A percentile compares a stretch with the other conserved stretches of the same genome.
Evolutionary conservation across 2,888 invertebrate species (phyloP).

Genomic region (Luperina testacea): DNA sequence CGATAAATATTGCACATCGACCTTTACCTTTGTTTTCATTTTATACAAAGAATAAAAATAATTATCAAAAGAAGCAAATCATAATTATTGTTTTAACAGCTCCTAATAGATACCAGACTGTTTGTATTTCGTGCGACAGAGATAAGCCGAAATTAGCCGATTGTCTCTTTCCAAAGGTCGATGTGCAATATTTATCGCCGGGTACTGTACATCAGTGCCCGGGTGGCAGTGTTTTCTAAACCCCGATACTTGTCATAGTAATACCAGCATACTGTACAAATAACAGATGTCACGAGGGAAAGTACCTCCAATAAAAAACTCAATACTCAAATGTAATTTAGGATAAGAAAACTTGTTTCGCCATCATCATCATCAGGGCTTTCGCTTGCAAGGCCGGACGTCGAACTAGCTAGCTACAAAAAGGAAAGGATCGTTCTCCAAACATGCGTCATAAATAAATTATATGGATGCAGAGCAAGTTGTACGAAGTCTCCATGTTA

Average conservation of each 20-base stretch:
- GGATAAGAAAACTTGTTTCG: slow-evolving; percentile 1
- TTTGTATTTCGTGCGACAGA: too few species aligned
- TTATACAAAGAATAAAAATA: too few species aligned
- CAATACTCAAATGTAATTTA: not conserved
- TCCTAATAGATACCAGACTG: too few species aligned
- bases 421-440: not conserved
- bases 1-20: too few species aligned
- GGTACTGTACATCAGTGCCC: too few species aligned
- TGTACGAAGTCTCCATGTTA: not conserved
- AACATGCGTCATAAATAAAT: not conserved
- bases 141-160: too few species aligned
- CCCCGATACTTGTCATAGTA: too few species aligned
- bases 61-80: too few species aligned
- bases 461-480: not conserved
- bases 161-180: too few species aligned
- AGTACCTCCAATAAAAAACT: not conserved
- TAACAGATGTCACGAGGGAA: not conserved
- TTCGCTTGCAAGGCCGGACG: not conserved
- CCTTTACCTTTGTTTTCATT: too few species aligned
- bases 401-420: not conserved
- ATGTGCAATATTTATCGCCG: too few species aligned
- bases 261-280: not conserved
- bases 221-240: not conserved
- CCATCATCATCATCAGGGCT: not conserved
- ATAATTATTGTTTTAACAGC: too few species aligned